Percentiles rank a stretch among this genome's conserved stretches.
phyloP scores from a whole-genome alignment of 2,888 invertebrate genomes.

The Standfussiana lucernea region DNA sequence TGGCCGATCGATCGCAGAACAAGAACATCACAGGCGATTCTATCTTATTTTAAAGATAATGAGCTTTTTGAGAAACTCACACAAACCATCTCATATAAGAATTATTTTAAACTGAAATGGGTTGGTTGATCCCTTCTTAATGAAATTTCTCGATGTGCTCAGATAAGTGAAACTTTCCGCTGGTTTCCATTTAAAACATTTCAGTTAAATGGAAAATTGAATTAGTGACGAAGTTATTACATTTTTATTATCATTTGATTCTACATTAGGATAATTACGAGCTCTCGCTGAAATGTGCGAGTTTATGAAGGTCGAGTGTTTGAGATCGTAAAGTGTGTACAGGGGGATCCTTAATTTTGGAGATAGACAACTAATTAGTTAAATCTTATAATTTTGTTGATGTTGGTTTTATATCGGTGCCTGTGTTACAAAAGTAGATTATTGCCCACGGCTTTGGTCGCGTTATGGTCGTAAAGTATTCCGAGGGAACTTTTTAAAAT shows the following conservation, averaged over 20 bases:
- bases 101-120: slow-evolving; percentile 10
- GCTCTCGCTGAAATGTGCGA: slow-evolving; percentile 24
- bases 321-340: slow-evolving; percentile 21
- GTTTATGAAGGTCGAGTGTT: slow-evolving; percentile 41
- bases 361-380: background rate
- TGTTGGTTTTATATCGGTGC: background rate
- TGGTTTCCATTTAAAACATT: slow-evolving; percentile 23
- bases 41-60: slow-evolving; percentile 8
- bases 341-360: background rate
- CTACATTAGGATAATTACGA: slow-evolving; percentile 50
- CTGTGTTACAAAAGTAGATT: background rate
- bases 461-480: background rate
- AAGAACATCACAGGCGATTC: background rate
- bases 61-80: background rate
- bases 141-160: slow-evolving; percentile 34
- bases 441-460: background rate
- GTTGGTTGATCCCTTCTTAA: slow-evolving; percentile 42
- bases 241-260: slow-evolving; percentile 58
- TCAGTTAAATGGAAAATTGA: slow-evolving; percentile 38
- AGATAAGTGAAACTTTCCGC: slow-evolving; percentile 34
- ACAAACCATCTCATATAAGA: slow-evolving; percentile 17
- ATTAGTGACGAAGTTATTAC: slow-evolving; percentile 42
- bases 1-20: background rate
- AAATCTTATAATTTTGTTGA: background rate
- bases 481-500: background rate